Base-by-base conservation (phyloP, 2,888 invertebrate genomes). In the Polylopha cassiicola region DNA sequence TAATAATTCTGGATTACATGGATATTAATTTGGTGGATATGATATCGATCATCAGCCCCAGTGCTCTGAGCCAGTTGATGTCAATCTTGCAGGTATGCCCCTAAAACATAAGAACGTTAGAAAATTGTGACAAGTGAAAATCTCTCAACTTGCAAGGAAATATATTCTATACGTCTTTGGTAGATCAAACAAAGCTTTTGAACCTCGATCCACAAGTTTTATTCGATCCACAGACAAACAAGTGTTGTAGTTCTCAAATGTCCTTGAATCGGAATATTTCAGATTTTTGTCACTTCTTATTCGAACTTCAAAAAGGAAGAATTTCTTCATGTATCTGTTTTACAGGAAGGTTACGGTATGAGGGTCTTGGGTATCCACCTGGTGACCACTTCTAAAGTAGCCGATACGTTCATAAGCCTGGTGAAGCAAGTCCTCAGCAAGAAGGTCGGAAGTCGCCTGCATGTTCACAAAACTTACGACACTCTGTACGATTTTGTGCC, bases 271-370 rank as follows among this genome's bases (percentile, higher is more conserved):
- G n/a, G n/a, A n/a, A n/a, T n/a, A n/a, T n/a, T n/a, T n/a, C n/a
- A n/a, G n/a, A n/a, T n/a, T n/a, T n/a, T n/a, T n/a, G n/a, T n/a
- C n/a, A n/a, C n/a, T n/a, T n/a, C n/a, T n/a, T 4, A 26, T 5
- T 28, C n/a, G 2, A n/a, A n/a, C 5, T 28, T 15, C 15, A 6
- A 2, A 11, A 24, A 24, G 5, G 6, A 2, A 2, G 22, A 9
- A 22, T 9, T 8, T 3, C 9, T 11, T 10, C 7, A 30, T 2
- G 6, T 10, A 11, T 13, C 7, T 20, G 26, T 23, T 43, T 61
- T 46, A 11, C 50, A 68, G 69, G 58, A 61, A 39, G 53, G 54
- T 1, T 39, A 58, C 26, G 58, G 61, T 0, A 48, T 55, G 26
- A 45, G 65, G 29, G 34, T 65, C 2, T 60, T 56, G 31, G 49